Conservation (phyloP, 2,888 invertebrate species). For the Ommatoiulus sabulosus region DNA sequence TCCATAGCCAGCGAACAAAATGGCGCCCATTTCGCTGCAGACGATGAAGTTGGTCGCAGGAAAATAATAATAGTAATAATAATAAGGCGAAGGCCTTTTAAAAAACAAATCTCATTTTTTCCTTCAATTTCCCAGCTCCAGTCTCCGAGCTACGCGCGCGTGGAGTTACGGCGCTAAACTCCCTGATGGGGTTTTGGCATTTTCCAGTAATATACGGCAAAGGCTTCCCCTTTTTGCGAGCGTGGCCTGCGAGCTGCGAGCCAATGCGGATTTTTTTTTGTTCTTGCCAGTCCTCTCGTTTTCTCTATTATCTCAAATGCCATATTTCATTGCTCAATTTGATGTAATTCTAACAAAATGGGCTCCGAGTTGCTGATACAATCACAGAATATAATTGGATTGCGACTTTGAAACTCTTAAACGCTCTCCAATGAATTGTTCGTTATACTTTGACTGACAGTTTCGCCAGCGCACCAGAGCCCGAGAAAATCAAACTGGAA, state of each 20-base stretch:
- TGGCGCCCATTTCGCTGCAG: background rate
- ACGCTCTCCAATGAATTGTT: slow-evolving; percentile 61
- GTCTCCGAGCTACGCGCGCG: background rate
- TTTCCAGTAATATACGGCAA: slow-evolving; percentile 57
- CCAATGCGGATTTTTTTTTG: slow-evolving; percentile 48
- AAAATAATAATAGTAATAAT: slow-evolving; percentile 39
- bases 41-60: background rate
- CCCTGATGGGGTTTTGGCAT: slow-evolving; percentile 58
- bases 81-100: background rate
- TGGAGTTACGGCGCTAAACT: slow-evolving; percentile 47
- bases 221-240: background rate
- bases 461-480: slow-evolving; percentile 46
- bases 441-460: slow-evolving; percentile 60
- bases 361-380: slow-evolving; percentile 59
- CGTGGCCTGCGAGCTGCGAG: slow-evolving; percentile 54
- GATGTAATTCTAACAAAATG: slow-evolving; percentile 60
- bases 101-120: slow-evolving; percentile 24
- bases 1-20: background rate
- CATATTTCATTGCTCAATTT: slow-evolving; percentile 60
- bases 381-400: slow-evolving; percentile 61
- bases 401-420: slow-evolving; percentile 60
- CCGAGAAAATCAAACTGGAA: slow-evolving; percentile 52
- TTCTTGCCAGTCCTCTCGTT: slow-evolving; percentile 47
- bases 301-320: slow-evolving; percentile 58
- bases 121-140: background rate